Conservation (phyloP, 2,113 vertebrate species). For the Callionymus lyra region DNA sequence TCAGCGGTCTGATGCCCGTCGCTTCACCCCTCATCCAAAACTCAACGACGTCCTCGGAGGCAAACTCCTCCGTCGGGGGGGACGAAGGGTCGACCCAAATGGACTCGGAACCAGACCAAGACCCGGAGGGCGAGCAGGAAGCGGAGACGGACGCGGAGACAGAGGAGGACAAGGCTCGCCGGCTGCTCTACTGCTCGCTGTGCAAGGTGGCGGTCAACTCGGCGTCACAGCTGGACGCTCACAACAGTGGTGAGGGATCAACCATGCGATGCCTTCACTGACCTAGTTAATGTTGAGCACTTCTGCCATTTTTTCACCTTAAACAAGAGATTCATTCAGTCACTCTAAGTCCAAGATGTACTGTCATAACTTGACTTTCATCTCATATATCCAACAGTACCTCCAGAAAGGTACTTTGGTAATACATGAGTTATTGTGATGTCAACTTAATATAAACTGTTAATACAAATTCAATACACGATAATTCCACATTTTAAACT, state of each 20-base stretch:
- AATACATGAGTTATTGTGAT: too few relatives aligned
- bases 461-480: too few relatives aligned
- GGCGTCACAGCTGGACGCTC: constrained; percentile 91
- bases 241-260: constrained; percentile 84
- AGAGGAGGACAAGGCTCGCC: constrained; percentile 89
- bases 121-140: constrained; percentile 44
- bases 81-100: constrained; percentile 53
- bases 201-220: constrained; percentile 99
- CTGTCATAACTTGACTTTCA: too few relatives aligned
- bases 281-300: too few relatives aligned
- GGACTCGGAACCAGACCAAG: constrained; percentile 26
- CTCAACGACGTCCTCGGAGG: constrained; percentile 62
- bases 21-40: constrained; percentile 46
- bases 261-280: too few relatives aligned
- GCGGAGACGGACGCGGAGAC: constrained; percentile 78
- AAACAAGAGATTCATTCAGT: too few relatives aligned
- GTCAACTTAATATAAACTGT: too few relatives aligned
- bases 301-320: too few relatives aligned
- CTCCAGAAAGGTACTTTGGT: too few relatives aligned
- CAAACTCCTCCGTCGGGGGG: constrained; percentile 64
- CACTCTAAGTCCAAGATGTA: too few relatives aligned
- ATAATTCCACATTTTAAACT: too few relatives aligned
- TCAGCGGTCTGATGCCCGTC: constrained; percentile 17
- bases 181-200: constrained; percentile 95
- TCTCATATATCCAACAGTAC: too few relatives aligned